Conservation (phyloP, 2,888 invertebrate species). For the Bimastos eiseni region DNA sequence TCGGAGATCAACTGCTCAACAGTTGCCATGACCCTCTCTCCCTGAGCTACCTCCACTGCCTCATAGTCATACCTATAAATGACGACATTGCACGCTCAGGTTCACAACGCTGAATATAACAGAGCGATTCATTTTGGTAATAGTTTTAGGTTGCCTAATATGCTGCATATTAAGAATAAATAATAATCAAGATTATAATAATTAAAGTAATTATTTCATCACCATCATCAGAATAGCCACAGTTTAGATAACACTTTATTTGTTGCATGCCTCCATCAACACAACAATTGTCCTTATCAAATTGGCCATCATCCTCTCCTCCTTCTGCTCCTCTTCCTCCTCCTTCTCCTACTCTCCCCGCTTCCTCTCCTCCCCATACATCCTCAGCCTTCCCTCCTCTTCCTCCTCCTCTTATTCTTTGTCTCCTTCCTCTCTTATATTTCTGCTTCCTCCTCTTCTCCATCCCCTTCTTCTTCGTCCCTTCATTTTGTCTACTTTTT, state of each 20-base stretch:
- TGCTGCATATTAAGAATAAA: not conserved
- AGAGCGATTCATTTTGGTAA: not conserved
- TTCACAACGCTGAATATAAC: not conserved
- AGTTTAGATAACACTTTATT: not conserved
- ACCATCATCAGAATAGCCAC: not conserved
- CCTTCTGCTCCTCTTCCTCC: not conserved
- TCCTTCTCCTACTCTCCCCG: too few relatives aligned
- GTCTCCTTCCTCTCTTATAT: not conserved
- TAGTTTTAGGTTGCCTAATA: too few relatives aligned
- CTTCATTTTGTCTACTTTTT: not conserved
- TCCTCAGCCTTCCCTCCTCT: too few relatives aligned
- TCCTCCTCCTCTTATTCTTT: too few relatives aligned
- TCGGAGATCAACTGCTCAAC: conserved; percentile 74
- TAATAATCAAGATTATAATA: not conserved
- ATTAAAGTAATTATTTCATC: not conserved
- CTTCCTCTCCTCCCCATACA: too few relatives aligned
- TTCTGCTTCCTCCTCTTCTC: too few relatives aligned
- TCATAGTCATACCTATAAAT: conserved; percentile 89
- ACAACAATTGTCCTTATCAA: not conserved
- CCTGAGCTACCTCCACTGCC: conserved; percentile 84
- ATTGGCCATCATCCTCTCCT: not conserved
- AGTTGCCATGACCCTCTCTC: conserved; percentile 84
- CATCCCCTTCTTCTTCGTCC: not conserved
- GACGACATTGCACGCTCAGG: not conserved
- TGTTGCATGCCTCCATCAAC: not conserved